Base-by-base conservation (phyloP, 2,113 vertebrate species). In the Trochalopteron elliotii region DNA sequence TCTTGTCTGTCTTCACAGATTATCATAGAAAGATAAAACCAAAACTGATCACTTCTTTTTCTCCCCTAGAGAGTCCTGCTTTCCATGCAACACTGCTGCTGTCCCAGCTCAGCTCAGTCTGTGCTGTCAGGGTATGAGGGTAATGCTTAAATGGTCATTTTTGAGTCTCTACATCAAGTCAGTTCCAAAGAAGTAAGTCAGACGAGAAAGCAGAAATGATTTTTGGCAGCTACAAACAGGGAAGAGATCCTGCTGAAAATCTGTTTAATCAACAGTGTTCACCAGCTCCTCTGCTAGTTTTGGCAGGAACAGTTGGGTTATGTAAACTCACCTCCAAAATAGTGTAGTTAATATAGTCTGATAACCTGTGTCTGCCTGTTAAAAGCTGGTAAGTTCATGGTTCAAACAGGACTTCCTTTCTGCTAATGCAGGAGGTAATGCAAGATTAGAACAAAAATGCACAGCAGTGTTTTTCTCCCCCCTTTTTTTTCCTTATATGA, bases 161-260 rank as follows among this genome's bases (percentile, higher is more conserved):
- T 24, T 19, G 60, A 60, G 17, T 83, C 22, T 82, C 30, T n/a
- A 4, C 44, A 83, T 90, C 65, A 92, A 77, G 35, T 60, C 44
- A 39, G 27, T 96, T 97, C 63, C 69, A 72, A 88, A 89, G 37
- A 52, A 74, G 19, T 87, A 67, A 90, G 91, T 90, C 83, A 87
- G 49, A 16, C 44, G 80, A 83, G 47, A 96, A 64, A 95, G 50
- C 59, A 88, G 84, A 81, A 83, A 44, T 57, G 0, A 64, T 75
- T 82, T 97, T 30, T 95, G 89, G 30, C 52, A 95, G 57, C 68
- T 94, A 28, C 37, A 70, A 69, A 74, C 33, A 70, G 47, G 30
- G 35, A 91, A 92, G 90, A 44, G 33, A 59, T 68, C 56, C 47
- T 65, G 40, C 31, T 90, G 67, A 79, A 87, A 60, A 31, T 50